Base-by-base conservation (phyloP, 2,113 vertebrate genomes). In the Pimephales promelas region DNA sequence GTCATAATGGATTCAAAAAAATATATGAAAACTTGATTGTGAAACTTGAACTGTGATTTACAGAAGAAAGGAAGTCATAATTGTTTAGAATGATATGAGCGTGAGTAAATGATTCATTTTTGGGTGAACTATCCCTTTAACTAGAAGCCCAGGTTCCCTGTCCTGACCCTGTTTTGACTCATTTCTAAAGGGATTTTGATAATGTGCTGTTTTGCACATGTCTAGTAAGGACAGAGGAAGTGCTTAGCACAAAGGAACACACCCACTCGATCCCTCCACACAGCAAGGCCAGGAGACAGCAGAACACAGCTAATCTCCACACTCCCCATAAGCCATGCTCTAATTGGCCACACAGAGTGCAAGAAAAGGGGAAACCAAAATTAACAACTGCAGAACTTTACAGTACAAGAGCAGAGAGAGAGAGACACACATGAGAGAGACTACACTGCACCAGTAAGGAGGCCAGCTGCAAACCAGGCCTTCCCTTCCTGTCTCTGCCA, bases 271-370 rank as follows among this genome's bases (percentile, higher is more conserved):
- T 76, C 43, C 22, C 73, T 77, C 22, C 88, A 89, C 88, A 91
- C 91, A 92, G 90, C 90, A 89, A 86, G 88, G 79, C 89, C 89
- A 89, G 86, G 84, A 89, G 88, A 92, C 91, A 93, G 90, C 92
- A 91, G 79, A 81, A 81, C 62, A 89, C 89, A 89, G 90, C 87
- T 92, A 92, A 93, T 92, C 89, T 89, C 92, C 90, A 91, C 88
- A 90, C 90, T n/a, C 85, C 92, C 92, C 89, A 82, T 92, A 92
- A 93, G 90, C 88, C 86, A 70, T 84, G 88, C 87, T 91, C 90
- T 94, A 94, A 94, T 94, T 93, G 93, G 93, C 92, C 92, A 93
- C 92, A 92, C 91, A 93, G 87, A 91, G 90, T 88, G 92, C 87
- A 88, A 56, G 70, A 81, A 52, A 66, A 52, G 57, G 57, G 76